Percentiles rank a stretch among this genome's conserved stretches.
Conservation (phyloP, 2,888 invertebrate species). For the Syrphus vitripennis region DNA sequence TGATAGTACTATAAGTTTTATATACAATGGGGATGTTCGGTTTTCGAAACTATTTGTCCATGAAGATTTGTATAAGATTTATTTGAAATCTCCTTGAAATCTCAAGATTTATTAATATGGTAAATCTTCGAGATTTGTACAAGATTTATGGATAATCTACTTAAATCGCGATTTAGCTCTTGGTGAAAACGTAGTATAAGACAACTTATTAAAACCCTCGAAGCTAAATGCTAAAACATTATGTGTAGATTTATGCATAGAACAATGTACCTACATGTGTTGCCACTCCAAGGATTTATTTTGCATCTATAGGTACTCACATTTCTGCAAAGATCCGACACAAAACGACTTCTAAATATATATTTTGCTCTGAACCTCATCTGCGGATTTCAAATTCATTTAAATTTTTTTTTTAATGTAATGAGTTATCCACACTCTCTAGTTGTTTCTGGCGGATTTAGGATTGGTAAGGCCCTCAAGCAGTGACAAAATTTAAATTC, state of each 20-base stretch:
- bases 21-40: no score
- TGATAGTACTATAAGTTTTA: no score
- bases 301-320: background rate
- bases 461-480: background rate
- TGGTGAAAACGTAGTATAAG: no score
- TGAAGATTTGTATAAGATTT: no score
- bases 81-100: no score
- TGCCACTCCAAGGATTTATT: background rate
- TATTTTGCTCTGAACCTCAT: slow-evolving; percentile 59
- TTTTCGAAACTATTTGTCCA: no score
- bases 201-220: slow-evolving; percentile 41
- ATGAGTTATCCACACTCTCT: background rate
- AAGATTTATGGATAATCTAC: no score
- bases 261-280: background rate
- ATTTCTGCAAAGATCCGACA: background rate
- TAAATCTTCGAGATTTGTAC: no score
- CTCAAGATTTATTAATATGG: no score
- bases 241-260: no score
- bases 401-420: background rate
- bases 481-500: no score
- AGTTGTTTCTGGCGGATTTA: background rate
- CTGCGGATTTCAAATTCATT: slow-evolving; percentile 15
- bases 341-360: slow-evolving; percentile 43
- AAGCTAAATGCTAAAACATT: slow-evolving; percentile 46
- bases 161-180: no score